Conservation (phyloP, 1,140 invertebrate species). For the Drosophila persimilis region DNA sequence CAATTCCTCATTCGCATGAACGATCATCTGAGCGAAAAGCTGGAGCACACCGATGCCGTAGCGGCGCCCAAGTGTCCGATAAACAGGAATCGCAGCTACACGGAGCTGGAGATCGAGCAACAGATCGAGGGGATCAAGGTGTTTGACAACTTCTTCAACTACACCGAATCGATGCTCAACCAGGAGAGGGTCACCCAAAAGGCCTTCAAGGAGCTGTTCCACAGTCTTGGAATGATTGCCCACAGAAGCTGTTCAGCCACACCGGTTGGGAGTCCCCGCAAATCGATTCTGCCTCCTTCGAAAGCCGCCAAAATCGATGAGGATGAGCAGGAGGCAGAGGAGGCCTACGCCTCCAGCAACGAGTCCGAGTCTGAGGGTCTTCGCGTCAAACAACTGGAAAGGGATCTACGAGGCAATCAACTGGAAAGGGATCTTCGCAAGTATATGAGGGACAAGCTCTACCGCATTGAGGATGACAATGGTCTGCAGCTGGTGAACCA, state of each 20-base stretch:
- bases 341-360: too few relatives aligned
- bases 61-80: slow-evolving; percentile 34
- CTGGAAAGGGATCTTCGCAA: too few relatives aligned
- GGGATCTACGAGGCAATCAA: too few relatives aligned
- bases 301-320: background rate
- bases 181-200: slow-evolving; percentile 39
- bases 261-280: too few relatives aligned
- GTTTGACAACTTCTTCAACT: slow-evolving; percentile 35
- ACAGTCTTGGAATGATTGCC: slow-evolving; percentile 40
- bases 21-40: slow-evolving; percentile 26
- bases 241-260: background rate
- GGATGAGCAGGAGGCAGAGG: too few relatives aligned
- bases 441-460: background rate
- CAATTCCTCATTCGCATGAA: slow-evolving; percentile 55
- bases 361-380: too few relatives aligned
- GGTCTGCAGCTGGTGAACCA: slow-evolving; percentile 27
- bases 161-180: slow-evolving; percentile 29
- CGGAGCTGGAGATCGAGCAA: slow-evolving; percentile 60
- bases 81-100: slow-evolving; percentile 36
- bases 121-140: slow-evolving; percentile 65
- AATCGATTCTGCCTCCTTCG: background rate
- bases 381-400: too few relatives aligned
- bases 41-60: slow-evolving; percentile 8
- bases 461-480: slow-evolving; percentile 21
- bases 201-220: slow-evolving; percentile 60